Evolutionary conservation across 2,113 vertebrate species (phyloP).

Genomic region (Seriola aureovittata): DNA sequence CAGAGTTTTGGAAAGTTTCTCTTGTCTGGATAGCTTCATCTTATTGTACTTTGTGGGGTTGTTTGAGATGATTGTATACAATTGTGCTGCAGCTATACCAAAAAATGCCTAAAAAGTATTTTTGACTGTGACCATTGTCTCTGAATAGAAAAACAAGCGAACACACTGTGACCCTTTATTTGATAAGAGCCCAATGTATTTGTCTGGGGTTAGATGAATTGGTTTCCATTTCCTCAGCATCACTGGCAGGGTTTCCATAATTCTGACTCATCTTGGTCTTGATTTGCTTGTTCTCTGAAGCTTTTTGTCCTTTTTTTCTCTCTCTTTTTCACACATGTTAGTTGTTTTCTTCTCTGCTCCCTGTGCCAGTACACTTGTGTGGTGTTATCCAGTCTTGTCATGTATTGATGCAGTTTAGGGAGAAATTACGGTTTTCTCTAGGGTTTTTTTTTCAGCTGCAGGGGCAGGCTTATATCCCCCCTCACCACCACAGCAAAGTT

Average conservation of each 20-base stretch:
- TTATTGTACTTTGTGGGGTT: not conserved
- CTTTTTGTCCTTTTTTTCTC: not conserved
- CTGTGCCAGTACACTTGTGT: not conserved
- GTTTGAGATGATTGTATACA: not conserved
- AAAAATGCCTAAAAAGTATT: not conserved
- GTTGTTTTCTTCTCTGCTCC: constrained; percentile 24
- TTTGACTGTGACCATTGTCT: not conserved
- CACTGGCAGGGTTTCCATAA: constrained; percentile 8
- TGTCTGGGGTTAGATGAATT: constrained; percentile 1
- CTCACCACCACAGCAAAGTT: too few species aligned
- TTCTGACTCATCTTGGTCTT: constrained; percentile 28
- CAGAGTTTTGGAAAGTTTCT: not conserved
- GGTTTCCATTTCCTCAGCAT: constrained; percentile 36
- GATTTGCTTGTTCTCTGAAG: constrained; percentile 22
- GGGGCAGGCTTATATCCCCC: too few species aligned
- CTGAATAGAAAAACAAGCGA: not conserved
- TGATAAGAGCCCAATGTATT: not conserved
- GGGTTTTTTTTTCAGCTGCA: too few species aligned
- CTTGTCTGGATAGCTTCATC: not conserved
- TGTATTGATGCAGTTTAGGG: constrained; percentile 11
- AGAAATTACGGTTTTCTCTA: not conserved
- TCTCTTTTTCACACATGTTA: not conserved
- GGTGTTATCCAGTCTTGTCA: not conserved
- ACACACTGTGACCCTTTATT: not conserved
- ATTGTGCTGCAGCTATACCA: not conserved